These are phyloP conservation scores for Delia radicum DNA, from an alignment of 1,140 invertebrate genomes.

Conservation along the genomic window DNA sequence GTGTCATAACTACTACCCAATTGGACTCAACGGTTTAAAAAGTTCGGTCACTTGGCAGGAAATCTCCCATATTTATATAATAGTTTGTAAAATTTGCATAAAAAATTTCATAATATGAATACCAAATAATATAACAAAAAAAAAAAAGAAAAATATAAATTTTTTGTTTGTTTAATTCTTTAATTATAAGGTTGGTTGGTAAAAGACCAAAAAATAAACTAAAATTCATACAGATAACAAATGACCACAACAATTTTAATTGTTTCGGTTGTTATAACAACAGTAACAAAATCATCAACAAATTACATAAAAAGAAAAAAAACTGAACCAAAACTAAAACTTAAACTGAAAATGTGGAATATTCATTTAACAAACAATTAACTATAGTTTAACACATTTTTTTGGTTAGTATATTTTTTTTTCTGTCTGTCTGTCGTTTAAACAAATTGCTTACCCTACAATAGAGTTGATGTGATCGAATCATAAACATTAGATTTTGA, in stretches of 20 bases:
- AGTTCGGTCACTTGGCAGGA: no score
- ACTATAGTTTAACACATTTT: constrained; percentile 15
- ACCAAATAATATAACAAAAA: neutral
- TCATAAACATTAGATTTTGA: no score
- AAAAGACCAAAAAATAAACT: neutral
- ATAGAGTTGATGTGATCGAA: no score
- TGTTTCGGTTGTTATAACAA: constrained; percentile 18
- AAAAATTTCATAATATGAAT: constrained; percentile 2
- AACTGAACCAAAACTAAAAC: no score
- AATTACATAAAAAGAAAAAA: no score
- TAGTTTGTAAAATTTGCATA: neutral
- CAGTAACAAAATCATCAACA: neutral
- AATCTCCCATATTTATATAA: no score
- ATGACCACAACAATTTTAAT: constrained; percentile 15
- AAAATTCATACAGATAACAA: constrained; percentile 7
- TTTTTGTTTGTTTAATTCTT: constrained; percentile 21
- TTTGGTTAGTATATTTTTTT: no score
- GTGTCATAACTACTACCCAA: no score
- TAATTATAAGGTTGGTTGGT: constrained; percentile 21
- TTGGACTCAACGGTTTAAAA: no score
- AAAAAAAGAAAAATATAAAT: neutral
- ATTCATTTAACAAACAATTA: constrained; percentile 24
- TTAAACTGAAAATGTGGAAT: constrained; percentile 9
- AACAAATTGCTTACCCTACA: neutral
- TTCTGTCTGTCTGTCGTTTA: neutral